Evolutionary conservation across 2,797 vertebrate species (phyloP).

Genomic region (Labeo calbasu): DNA sequence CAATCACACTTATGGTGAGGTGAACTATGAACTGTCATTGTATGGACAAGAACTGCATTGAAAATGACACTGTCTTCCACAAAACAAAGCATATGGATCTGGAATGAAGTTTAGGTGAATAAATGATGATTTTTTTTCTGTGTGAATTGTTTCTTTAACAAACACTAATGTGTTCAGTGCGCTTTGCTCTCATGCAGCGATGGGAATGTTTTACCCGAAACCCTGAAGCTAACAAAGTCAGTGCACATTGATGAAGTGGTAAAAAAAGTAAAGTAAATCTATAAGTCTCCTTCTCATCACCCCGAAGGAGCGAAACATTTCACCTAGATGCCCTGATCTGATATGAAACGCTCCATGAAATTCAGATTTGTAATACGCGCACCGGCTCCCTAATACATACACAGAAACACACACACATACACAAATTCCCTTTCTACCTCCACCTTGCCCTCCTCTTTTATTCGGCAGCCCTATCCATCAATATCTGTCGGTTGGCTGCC

Average conservation of each 20-base stretch:
- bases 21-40: not conserved
- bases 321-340: constrained; percentile 42
- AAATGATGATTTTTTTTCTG: not conserved
- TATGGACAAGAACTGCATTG: not conserved
- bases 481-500: constrained; percentile 62
- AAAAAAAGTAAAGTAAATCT: constrained; percentile 33
- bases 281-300: constrained; percentile 42
- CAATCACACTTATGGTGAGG: not conserved
- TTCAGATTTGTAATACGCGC: constrained; percentile 47
- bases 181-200: constrained; percentile 37
- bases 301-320: constrained; percentile 43
- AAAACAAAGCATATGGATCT: not conserved
- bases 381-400: constrained; percentile 3
- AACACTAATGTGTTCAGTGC: constrained; percentile 7
- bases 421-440: constrained; percentile 39
- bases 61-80: not conserved
- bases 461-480: constrained; percentile 55
- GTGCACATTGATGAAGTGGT: constrained; percentile 39
- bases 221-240: constrained; percentile 43
- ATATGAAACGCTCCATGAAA: constrained; percentile 50
- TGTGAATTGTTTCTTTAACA: constrained; percentile 20
- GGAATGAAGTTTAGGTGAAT: not conserved
- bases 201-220: constrained; percentile 43
- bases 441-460: constrained; percentile 53
- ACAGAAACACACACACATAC: constrained; percentile 12